Conservation (phyloP, 2,888 invertebrate species). For the Stegophylla sp. region DNA sequence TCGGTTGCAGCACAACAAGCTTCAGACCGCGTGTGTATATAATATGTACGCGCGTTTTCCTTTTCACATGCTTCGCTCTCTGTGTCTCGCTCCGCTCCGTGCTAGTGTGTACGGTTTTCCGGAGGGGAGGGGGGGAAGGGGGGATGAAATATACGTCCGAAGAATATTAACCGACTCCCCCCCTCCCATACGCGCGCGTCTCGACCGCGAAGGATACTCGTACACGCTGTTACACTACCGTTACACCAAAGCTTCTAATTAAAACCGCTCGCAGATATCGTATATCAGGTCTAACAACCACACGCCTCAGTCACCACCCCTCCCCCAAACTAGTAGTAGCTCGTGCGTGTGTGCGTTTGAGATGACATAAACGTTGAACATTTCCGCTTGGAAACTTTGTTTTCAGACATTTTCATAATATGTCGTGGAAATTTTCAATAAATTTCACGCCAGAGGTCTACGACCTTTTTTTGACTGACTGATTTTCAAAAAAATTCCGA, state of each 20-base stretch:
- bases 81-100: neutral
- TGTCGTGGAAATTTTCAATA: too few relatives aligned
- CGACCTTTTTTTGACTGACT: too few relatives aligned
- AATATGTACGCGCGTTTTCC: neutral
- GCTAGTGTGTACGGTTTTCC: too few relatives aligned
- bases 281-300: constrained; percentile 39
- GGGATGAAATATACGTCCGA: constrained; percentile 47
- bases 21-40: neutral
- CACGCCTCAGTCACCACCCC: neutral
- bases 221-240: neutral
- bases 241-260: constrained; percentile 53
- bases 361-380: neutral
- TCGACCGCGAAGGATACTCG: neutral
- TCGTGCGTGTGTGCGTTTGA: neutral
- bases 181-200: neutral
- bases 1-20: constrained; percentile 4
- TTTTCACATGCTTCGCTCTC: too few relatives aligned
- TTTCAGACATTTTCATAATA: too few relatives aligned
- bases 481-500: too few relatives aligned
- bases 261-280: constrained; percentile 50
- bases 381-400: neutral
- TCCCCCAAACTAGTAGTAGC: too few relatives aligned
- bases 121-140: too few relatives aligned
- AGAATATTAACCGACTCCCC: constrained; percentile 45
- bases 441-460: too few relatives aligned